phyloP scores from a whole-genome alignment of 2,888 invertebrate species.

The Pterostichus madidus region DNA sequence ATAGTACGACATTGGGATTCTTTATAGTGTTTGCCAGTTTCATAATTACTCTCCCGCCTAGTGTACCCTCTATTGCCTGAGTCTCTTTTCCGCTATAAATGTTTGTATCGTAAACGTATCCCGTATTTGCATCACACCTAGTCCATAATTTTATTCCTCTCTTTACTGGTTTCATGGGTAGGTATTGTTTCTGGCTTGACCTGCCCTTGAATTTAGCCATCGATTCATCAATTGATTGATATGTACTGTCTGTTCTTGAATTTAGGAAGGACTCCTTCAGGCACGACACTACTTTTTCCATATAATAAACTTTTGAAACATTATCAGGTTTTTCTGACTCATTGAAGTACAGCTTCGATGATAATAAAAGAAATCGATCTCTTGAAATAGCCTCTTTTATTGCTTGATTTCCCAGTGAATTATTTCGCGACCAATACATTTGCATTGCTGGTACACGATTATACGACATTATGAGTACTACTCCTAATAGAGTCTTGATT shows the following conservation, averaged over 20 bases:
- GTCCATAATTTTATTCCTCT: constrained; percentile 67
- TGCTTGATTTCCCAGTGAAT: constrained; percentile 51
- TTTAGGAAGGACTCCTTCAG: constrained; percentile 60
- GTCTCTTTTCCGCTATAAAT: constrained; percentile 66
- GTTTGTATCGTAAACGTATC: constrained; percentile 68
- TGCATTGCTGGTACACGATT: constrained; percentile 62
- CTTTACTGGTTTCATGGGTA: constrained; percentile 52
- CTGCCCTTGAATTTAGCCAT: constrained; percentile 65
- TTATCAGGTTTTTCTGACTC: constrained; percentile 56
- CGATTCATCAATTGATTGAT: constrained; percentile 62
- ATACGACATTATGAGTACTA: constrained; percentile 60
- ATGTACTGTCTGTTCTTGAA: constrained; percentile 53
- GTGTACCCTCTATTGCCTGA: constrained; percentile 61
- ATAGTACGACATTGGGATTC: constrained; percentile 64
- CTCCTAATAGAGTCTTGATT: constrained; percentile 26
- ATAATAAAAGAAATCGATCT: constrained; percentile 58
- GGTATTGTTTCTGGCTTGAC: constrained; percentile 60
- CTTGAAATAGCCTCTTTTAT: constrained; percentile 60
- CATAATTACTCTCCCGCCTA: constrained; percentile 69
- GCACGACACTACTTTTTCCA: constrained; percentile 53
- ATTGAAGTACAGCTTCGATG: constrained; percentile 61
- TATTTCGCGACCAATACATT: constrained; percentile 61
- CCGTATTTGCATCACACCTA: constrained; percentile 66
- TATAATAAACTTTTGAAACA: constrained; percentile 62
- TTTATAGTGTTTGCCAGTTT: constrained; percentile 68